Base-by-base conservation (phyloP, 2,113 vertebrate genomes). In the Sclerurus mexicanus region DNA sequence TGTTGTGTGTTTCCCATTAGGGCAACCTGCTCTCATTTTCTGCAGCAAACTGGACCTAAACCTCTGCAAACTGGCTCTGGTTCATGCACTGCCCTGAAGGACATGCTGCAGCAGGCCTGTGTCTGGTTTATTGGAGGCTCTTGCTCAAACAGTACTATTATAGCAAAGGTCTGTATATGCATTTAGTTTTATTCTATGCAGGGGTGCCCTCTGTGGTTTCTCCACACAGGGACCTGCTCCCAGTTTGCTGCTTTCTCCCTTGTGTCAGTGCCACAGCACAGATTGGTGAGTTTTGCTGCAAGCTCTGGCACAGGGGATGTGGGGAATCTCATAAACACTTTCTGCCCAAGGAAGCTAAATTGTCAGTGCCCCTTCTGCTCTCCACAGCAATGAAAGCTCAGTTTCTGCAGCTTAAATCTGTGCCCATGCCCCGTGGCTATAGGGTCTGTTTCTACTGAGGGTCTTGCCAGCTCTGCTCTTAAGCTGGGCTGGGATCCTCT, bases 181-280 rank as follows among this genome's bases (percentile, higher is more conserved):
- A 9, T 47, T 82, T 25, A 31, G 35, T 55, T 91, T 79, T 37
- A 39, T 33, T 28, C 21, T 33, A 7, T 6, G 25, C 2, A 1
- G 33, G 42, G 1, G 15, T 72, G 39, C 30, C 30, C 9, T 42
- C 25, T 66, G 40, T 3, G 2, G 11, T 87, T 94, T 63, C 31
- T 81, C 17, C 11, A 4, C 19, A 22, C 0, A 2, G 21, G 16
- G 7, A 47, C 37, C n/a, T 1, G 1, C 21, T 84, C 27, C n/a
- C 11, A 58, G 4, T 78, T n/a, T 58, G n/a, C 46, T 3, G 1
- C 46, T 30, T 52, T 81, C 74, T 87, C 5, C 2, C 55, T 53
- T 69, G 13, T 50, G 37, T 71, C 31, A 27, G 35, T 71, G 30
- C 64, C 12, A 12, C 1, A 4, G 25, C 53, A 35, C 14, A 49